phyloP scores from a whole-genome alignment of 2,888 invertebrate genomes.

The Chaitophorus viminalis region DNA sequence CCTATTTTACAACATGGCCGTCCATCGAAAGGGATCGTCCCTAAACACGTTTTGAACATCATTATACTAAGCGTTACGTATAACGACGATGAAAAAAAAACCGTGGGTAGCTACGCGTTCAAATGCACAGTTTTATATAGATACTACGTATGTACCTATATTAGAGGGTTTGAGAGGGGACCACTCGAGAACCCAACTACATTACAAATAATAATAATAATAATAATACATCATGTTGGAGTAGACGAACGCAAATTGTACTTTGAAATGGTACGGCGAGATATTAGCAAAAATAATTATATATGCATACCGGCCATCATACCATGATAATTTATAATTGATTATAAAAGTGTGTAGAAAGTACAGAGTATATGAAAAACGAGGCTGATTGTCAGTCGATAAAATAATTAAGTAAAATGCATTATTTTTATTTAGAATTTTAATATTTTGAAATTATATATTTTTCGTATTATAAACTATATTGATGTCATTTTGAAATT shows the following conservation, averaged over 20 bases:
- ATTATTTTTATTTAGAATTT: too few species aligned
- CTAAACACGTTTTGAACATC: constrained; percentile 16
- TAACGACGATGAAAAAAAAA: background rate
- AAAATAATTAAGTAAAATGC: too few species aligned
- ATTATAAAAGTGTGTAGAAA: too few species aligned
- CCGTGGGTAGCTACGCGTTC: background rate
- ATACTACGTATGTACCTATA: background rate
- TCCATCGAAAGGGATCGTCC: constrained; percentile 4
- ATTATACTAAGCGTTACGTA: background rate
- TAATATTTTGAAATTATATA: too few species aligned
- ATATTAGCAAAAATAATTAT: too few species aligned
- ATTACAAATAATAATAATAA: background rate
- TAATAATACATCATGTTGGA: background rate
- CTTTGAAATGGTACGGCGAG: too few species aligned
- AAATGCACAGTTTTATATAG: background rate
- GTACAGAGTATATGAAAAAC: too few species aligned
- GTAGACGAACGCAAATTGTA: background rate
- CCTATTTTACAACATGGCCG: constrained; percentile 28
- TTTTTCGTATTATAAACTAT: too few species aligned
- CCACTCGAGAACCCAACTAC: background rate
- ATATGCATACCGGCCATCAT: too few species aligned
- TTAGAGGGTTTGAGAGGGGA: background rate
- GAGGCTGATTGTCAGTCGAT: too few species aligned
- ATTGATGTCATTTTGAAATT: too few species aligned
- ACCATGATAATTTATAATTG: too few species aligned